Conservation (phyloP, 2,888 invertebrate species). For the Rhagonycha lutea region DNA sequence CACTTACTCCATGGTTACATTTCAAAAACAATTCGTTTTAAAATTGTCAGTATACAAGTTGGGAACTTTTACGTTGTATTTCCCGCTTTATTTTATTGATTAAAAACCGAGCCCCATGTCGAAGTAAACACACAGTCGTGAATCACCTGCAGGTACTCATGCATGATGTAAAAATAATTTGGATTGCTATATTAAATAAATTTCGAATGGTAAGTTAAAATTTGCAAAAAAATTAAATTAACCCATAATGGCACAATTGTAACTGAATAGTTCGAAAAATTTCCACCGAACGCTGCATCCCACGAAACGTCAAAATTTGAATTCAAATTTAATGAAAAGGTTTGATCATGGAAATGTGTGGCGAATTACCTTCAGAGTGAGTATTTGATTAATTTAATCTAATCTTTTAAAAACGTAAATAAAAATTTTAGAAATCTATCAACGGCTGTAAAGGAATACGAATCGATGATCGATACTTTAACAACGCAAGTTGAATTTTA, state of each 20-base stretch:
- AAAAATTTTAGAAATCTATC: conserved; percentile 33
- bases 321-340: not conserved
- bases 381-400: not conserved
- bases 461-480: conserved; percentile 49
- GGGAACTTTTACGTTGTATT: not conserved
- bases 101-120: not conserved
- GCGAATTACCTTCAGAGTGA: not conserved
- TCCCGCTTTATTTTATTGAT: not conserved
- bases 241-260: not conserved
- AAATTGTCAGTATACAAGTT: not conserved
- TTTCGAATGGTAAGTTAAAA: not conserved
- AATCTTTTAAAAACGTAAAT: not conserved
- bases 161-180: not conserved
- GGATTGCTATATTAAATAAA: not conserved
- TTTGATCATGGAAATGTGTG: not conserved
- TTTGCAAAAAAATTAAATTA: not conserved
- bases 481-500: conserved; percentile 60
- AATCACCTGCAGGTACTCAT: not conserved
- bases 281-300: conserved; percentile 5
- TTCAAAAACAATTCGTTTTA: not conserved
- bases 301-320: conserved; percentile 1
- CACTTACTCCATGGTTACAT: not conserved
- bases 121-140: not conserved
- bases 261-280: not conserved
- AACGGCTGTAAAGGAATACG: conserved; percentile 39